Conservation (phyloP, 2,797 vertebrate genomes). For the Todus mexicanus region DNA sequence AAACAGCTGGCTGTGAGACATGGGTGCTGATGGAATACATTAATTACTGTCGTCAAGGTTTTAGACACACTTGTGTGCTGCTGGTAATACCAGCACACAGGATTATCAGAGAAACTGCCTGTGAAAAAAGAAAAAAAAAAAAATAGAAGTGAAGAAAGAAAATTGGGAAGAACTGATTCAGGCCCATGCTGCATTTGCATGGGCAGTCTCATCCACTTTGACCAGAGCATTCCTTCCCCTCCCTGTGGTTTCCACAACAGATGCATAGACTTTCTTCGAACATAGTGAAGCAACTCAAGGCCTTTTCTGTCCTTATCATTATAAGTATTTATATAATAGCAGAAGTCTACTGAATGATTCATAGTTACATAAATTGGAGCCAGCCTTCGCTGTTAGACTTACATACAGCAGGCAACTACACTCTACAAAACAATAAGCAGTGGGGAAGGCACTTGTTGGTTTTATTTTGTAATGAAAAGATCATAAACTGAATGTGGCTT, state of each 20-base stretch:
- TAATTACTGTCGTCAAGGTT: conserved; percentile 73
- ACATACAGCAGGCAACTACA: background rate
- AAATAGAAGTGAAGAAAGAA: background rate
- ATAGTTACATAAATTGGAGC: background rate
- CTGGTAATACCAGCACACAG: conserved; percentile 26
- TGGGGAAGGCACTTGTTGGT: background rate
- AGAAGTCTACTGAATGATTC: background rate
- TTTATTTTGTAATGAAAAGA: background rate
- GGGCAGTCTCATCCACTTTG: background rate
- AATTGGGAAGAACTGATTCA: background rate
- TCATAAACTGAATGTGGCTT: background rate
- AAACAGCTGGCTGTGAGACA: conserved; percentile 65
- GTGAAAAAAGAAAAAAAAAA: background rate
- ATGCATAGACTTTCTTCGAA: background rate
- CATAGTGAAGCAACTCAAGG: background rate
- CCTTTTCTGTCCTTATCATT: background rate
- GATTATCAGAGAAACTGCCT: conserved; percentile 40
- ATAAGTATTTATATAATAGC: background rate
- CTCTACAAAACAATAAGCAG: background rate
- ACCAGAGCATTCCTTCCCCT: background rate
- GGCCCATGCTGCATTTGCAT: background rate
- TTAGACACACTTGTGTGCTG: conserved; percentile 65
- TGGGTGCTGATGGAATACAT: conserved; percentile 68
- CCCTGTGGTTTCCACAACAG: background rate
- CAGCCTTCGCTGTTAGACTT: background rate